Base-by-base conservation (phyloP, 2,797 vertebrate species). In the Glyptemys insculpta region DNA sequence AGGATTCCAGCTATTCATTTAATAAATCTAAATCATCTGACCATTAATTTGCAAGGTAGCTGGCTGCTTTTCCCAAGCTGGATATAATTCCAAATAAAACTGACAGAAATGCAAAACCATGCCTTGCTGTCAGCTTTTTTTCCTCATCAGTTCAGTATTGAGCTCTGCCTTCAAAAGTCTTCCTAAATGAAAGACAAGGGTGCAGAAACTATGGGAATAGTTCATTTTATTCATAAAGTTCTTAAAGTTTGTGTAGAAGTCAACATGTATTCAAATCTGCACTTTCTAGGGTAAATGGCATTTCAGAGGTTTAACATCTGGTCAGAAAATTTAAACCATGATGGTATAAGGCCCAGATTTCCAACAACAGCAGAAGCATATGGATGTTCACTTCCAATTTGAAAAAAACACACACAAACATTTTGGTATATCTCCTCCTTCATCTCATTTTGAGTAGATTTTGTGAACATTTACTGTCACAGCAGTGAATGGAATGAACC, bases 211-310 rank as follows among this genome's bases (percentile, higher is more conserved):
- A 93, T 81, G 89, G 91, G 88, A 95, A 95, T 86, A 94, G 57
- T 72, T 87, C 23, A 15, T 53, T 97, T 97, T 93, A 96, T 95
- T 95, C 86, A 88, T 78, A 95, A 96, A 96, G 82, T 97, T 89
- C 88, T 85, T 82, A 85, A 92, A 95, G 78, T 96, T 96, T 91
- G 80, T 92, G 92, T 65, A 80, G 87, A 57, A 92, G 91, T 88
- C 80, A 96, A 68, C 91, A 89, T 79, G 85, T 96, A 93, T 91
- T 96, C 96, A 96, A 97, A 96, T 97, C 93, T 95, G 86, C 94
- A 96, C 94, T 82, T 97, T 96, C 76, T 81, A 87, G 79, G 86
- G 92, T 12, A 78, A 95, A 96, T 94, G 91, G 96, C 94, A 86
- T 95, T 86, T 86, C 94, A 96, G 95, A 93, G 57, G 82, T 83